Evolutionary conservation across 2,113 vertebrate species (phyloP), one percentile per base, ranked within the genome.

Genomic region (Morone saxatilis): DNA sequence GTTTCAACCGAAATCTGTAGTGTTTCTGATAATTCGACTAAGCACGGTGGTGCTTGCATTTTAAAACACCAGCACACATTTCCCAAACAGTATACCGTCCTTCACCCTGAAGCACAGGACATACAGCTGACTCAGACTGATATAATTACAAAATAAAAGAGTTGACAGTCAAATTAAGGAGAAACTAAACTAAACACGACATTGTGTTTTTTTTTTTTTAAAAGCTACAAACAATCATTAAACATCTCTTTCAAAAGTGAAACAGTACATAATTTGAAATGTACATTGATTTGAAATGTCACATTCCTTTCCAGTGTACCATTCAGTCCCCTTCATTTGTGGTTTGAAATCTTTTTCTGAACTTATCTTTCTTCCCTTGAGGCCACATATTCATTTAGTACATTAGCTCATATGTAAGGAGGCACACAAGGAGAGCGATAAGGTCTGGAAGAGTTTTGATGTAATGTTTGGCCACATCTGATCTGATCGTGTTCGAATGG

Each of bases 361-460:
- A 22, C 45, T 56, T 25, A 47, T 69, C 56, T 54, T 74, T 66
- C 59, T 50, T 86, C 61, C 65, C 54, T 45, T n/a, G 10, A 78
- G 71, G 74, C 47, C 54, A 78, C n/a, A 8, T 36, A 43, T 76
- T 74, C 9, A 47, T 71, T 71, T 14, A 74, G 66, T 41, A 68
- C 4, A 48, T 61, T 6, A 67, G 45, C 17, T 78, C 31, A 66
- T 61, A 80, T 68, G 77, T 45, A 78, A 75, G 31, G 84, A 91
- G 86, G 90, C 90, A 91, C 91, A 77, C 78, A 1, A 50, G 81
- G 81, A 90, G 53, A 85, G 66, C 22, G 76, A 67, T 71, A 59
- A 76, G 48, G 81, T 74, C 67, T 85, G 71, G 81, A 72, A 84
- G 77, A 84, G 83, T 50, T 81, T 57, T 68, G 38, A 82, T 73